phyloP scores from a whole-genome alignment of 2,888 invertebrate genomes.

The Lithosia quadra region DNA sequence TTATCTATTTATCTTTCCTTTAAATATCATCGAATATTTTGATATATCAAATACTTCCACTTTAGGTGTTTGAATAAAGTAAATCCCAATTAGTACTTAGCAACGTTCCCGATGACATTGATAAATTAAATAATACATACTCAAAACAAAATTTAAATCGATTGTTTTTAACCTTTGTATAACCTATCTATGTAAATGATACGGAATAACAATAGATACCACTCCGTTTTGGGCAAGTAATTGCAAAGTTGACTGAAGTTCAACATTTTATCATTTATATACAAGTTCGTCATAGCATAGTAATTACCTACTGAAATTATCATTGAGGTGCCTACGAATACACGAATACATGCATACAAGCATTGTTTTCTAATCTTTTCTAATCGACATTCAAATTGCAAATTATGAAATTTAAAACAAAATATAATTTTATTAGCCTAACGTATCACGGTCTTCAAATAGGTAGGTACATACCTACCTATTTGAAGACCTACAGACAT shows the following conservation, averaged over 20 bases:
- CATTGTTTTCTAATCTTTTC: background rate
- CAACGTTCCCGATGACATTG: conserved; percentile 9
- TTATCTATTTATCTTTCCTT: no score
- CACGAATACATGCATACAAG: background rate
- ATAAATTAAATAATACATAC: conserved; percentile 11
- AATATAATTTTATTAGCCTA: background rate
- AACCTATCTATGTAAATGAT: background rate
- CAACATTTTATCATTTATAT: background rate
- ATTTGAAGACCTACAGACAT: no score
- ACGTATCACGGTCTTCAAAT: no score
- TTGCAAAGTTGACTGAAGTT: background rate
- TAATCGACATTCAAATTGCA: background rate
- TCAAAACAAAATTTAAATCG: conserved; percentile 15
- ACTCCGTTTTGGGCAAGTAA: background rate
- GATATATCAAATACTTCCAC: background rate
- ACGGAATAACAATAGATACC: background rate
- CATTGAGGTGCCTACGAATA: background rate
- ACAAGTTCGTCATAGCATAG: background rate
- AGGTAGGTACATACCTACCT: no score
- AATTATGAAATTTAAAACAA: background rate
- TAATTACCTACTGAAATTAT: background rate
- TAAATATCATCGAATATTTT: no score
- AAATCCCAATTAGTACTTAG: background rate
- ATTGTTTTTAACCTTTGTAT: background rate
- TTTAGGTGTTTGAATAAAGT: background rate